A percentile compares a stretch with the other conserved stretches of the same genome.
Conservation (phyloP, 64 coral and sea anemone species). For the Trachythela sp. region DNA sequence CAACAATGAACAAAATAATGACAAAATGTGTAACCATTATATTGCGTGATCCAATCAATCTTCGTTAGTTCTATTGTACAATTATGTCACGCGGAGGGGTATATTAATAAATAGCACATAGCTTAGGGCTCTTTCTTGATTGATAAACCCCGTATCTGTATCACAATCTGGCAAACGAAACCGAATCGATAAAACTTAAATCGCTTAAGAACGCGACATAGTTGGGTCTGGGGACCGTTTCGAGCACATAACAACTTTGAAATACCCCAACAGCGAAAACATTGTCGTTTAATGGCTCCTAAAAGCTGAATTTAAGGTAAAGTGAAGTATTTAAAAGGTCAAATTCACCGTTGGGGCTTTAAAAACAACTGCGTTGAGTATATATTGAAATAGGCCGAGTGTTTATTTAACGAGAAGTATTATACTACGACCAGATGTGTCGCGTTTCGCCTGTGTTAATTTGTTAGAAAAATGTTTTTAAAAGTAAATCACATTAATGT, state of each 20-base stretch:
- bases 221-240: not conserved
- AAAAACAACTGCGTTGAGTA: not conserved
- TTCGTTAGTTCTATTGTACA: not conserved
- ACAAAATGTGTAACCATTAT: not conserved
- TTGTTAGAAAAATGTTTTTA: not conserved
- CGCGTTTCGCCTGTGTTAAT: not conserved
- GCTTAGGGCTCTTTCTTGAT: not conserved
- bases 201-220: not conserved
- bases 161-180: not conserved
- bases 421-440: not conserved
- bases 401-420: not conserved
- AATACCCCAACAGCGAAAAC: not conserved
- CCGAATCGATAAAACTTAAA: not conserved
- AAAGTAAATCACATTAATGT: not conserved
- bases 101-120: not conserved
- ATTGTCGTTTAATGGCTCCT: not conserved
- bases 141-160: not conserved
- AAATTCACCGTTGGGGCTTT: not conserved
- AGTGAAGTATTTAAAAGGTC: not conserved
- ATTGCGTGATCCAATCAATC: not conserved
- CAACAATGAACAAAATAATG: not conserved
- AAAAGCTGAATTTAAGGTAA: not conserved
- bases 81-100: not conserved
- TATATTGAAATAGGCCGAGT: not conserved
- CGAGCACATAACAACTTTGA: not conserved